Evolutionary conservation across 1,140 invertebrate species (phyloP), one percentile per base, ranked within the genome.

Genomic region (Orussus abietinus): DNA sequence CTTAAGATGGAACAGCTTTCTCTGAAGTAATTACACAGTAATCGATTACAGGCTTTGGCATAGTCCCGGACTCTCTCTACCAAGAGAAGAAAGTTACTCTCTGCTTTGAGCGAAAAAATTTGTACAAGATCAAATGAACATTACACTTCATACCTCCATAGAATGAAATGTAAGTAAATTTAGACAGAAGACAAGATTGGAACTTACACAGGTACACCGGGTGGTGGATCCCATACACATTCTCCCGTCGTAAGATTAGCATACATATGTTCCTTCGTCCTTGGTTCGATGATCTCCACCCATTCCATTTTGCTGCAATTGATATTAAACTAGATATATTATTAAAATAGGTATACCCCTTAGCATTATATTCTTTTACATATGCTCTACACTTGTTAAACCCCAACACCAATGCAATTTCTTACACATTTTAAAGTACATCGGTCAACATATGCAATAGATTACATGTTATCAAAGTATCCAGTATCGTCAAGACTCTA

Each of bases 271-370:
- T 97, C 92, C 76, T 93, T 91, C 53, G 93, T 94, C 66, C 90
- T 86, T 53, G 95, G 95, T 71, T 98, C 95, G 74, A 97, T 94
- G 63, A 98, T 98, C 80, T 98, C 95, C 69, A 98, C 92, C 95
- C 95, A 98, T 83, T 97, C 92, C 78, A 91, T 86, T 75, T 86
- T 75, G 64, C 57, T 83, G 65, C 65, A 80, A 77, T 48, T 37
- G 34, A 45, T 40, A 49, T 49, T 38, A 33, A 11, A 25, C 31
- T 9, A 14, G 15, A n/a, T 33, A 10, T n/a, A 33, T 14, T 14
- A 10, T 4, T 9, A 33, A 14, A 2, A 33, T 33, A 10, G 15
- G 9, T 14, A 11, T 33, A 25, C 6, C 22, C n/a, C 22, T 7
- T n/a, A 7, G n/a, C n/a, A 25, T 25, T 12, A 5, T n/a, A 2